Evolutionary conservation across 2,888 invertebrate genomes (phyloP).

Genomic region (Stenurella melanura): DNA sequence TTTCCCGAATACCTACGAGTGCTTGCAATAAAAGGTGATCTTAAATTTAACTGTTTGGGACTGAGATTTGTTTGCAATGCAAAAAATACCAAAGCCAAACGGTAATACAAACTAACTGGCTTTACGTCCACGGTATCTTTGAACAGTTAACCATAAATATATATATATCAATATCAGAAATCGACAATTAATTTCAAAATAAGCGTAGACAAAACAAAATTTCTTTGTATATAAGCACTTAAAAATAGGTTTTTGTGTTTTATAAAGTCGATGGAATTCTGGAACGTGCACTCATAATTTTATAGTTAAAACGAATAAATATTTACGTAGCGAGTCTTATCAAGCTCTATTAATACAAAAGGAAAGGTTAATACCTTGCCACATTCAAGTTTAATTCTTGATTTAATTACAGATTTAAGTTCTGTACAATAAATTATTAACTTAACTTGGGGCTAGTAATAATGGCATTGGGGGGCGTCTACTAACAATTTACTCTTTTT

Average conservation of each 20-base stretch:
- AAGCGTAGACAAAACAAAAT: constrained; percentile 1
- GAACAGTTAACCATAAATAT: too few species aligned
- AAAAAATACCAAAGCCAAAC: too few species aligned
- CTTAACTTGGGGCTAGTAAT: too few species aligned
- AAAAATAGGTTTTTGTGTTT: not conserved
- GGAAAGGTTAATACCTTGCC: not conserved
- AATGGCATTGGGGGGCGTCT: too few species aligned
- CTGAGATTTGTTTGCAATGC: too few species aligned
- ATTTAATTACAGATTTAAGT: not conserved
- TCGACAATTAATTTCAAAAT: not conserved
- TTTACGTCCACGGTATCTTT: too few species aligned
- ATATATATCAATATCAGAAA: not conserved
- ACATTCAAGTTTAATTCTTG: not conserved
- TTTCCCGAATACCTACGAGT: too few species aligned
- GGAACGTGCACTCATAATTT: not conserved
- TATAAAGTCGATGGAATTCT: not conserved
- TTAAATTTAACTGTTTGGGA: too few species aligned
- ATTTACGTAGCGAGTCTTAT: not conserved
- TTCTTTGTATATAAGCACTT: not conserved
- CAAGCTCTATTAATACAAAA: not conserved
- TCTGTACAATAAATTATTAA: too few species aligned
- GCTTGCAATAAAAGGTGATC: too few species aligned
- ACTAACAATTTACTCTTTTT: too few species aligned
- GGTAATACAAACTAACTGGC: too few species aligned
- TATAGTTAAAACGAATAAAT: not conserved